These are phyloP conservation scores for Eristalinus sepulchralis DNA, from an alignment of 2,888 invertebrate genomes.

Conservation along the genomic window DNA sequence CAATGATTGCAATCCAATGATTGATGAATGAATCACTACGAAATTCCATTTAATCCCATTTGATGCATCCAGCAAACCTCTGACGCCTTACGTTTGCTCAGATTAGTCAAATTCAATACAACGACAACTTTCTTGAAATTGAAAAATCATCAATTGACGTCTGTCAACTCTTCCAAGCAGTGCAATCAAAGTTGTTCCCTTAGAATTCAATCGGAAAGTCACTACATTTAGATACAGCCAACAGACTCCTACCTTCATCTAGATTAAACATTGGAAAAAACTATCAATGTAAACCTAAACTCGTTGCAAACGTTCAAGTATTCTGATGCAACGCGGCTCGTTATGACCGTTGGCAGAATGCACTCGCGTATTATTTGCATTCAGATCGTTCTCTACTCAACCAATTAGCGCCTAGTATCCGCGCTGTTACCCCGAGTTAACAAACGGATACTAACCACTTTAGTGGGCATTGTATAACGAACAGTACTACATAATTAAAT, in stretches of 20 bases:
- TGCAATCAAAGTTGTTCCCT: neutral
- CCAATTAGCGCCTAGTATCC: constrained; percentile 61
- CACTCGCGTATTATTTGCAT: constrained; percentile 41
- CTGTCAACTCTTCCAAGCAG: neutral
- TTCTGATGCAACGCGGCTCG: constrained; percentile 37
- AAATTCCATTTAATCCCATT: neutral
- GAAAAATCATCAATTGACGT: neutral
- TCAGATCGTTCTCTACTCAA: constrained; percentile 51
- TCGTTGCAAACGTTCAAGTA: constrained; percentile 18
- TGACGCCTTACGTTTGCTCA: neutral
- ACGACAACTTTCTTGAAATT: neutral
- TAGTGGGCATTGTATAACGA: constrained; percentile 65
- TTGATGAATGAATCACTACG: neutral
- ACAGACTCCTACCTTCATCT: neutral
- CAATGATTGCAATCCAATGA: no score
- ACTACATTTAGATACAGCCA: neutral
- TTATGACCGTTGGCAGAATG: constrained; percentile 28
- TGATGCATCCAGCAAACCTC: neutral
- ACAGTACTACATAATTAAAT: constrained; percentile 62
- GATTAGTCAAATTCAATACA: neutral
- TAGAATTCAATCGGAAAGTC: neutral
- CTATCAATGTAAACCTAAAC: neutral
- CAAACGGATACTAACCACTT: constrained; percentile 66
- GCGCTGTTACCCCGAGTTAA: constrained; percentile 57
- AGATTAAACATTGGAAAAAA: neutral